Evolutionary conservation across 2,888 invertebrate species (phyloP), one percentile per base, ranked within the genome.

Genomic region (Cepaea hortensis): DNA sequence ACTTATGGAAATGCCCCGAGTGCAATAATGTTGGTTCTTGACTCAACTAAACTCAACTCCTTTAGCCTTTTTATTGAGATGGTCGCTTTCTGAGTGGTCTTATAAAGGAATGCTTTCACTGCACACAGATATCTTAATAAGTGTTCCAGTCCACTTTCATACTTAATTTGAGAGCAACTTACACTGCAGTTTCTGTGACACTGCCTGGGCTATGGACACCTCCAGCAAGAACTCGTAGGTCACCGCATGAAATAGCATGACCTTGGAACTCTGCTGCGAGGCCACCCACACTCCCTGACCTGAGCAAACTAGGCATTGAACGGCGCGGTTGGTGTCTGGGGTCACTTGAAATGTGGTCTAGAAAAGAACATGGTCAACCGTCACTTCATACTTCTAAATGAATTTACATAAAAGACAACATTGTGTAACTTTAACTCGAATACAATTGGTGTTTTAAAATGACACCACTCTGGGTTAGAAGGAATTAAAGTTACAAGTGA

Each of bases 121-220:
- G 35, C 35, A 35, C 35, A 35, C 35, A 35, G 35, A 35, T 35
- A 35, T 35, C 35, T 35, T 35, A 35, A 35, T 35, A 35, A 35
- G 35, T 35, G 35, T 35, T 35, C 35, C 35, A 35, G 35, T 35
- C 35, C 35, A 35, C 35, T 35, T 35, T 35, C 18, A 68, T 11
- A 68, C 18, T 20, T 18, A 15, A 18, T 68, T 55, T 55, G 55
- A 75, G 13, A 46, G 3, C 35, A 62, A 79, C 96, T 96, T 95
- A 98, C 98, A 97, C 92, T 98, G 97, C 91, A 99, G 96, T 97
- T 98, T 98, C 95, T 98, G 98, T 88, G 97, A 97, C 90, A 98
- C 98, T 86, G 98, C 97, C 75, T 98, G 97, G 15, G 98, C 97
- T 87, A 98, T 96, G 94, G 98, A 98, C 86, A 98, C 96, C 94